Evolutionary conservation across 2,888 invertebrate species (phyloP).

Genomic region (Tricholauxania praeusta): DNA sequence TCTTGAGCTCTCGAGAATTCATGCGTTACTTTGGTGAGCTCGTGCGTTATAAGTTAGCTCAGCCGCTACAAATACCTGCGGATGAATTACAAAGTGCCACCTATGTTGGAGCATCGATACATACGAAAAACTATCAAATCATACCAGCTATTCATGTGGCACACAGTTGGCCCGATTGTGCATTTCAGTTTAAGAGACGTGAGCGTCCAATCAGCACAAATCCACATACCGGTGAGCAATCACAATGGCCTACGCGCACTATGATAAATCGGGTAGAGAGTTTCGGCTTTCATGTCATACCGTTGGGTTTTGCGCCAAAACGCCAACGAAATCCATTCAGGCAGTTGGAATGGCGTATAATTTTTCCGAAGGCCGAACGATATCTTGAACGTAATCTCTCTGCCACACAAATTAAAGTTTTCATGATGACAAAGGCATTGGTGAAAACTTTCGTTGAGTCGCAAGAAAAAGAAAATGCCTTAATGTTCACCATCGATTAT

Average conservation of each 20-base stretch:
- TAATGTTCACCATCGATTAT: slow-evolving; percentile 76
- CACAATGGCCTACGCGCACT: slow-evolving; percentile 78
- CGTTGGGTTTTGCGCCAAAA: slow-evolving; percentile 77
- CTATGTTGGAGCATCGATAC: slow-evolving; percentile 77
- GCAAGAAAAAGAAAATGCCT: slow-evolving; percentile 69
- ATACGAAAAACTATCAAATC: slow-evolving; percentile 76
- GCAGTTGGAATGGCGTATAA: slow-evolving; percentile 82
- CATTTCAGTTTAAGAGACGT: slow-evolving; percentile 77
- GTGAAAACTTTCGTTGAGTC: slow-evolving; percentile 80
- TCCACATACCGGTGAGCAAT: slow-evolving; percentile 71
- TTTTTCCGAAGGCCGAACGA: slow-evolving; percentile 82
- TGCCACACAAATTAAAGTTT: slow-evolving; percentile 78
- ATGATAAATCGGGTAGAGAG: slow-evolving; percentile 77
- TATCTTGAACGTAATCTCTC: slow-evolving; percentile 80
- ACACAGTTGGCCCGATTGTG: slow-evolving; percentile 78
- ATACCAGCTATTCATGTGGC: slow-evolving; percentile 74
- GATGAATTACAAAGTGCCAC: slow-evolving; percentile 71
- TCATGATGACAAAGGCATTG: slow-evolving; percentile 77
- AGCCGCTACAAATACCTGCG: slow-evolving; percentile 72
- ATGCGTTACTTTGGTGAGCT: slow-evolving; percentile 76
- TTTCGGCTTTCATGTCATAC: slow-evolving; percentile 78
- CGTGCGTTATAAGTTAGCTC: slow-evolving; percentile 74
- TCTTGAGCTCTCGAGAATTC: slow-evolving; percentile 75
- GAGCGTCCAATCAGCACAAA: slow-evolving; percentile 72
- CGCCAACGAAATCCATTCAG: slow-evolving; percentile 73